These are phyloP conservation scores for Hemithea aestivaria DNA, from an alignment of 2,888 invertebrate species.

Conservation along the genomic window DNA sequence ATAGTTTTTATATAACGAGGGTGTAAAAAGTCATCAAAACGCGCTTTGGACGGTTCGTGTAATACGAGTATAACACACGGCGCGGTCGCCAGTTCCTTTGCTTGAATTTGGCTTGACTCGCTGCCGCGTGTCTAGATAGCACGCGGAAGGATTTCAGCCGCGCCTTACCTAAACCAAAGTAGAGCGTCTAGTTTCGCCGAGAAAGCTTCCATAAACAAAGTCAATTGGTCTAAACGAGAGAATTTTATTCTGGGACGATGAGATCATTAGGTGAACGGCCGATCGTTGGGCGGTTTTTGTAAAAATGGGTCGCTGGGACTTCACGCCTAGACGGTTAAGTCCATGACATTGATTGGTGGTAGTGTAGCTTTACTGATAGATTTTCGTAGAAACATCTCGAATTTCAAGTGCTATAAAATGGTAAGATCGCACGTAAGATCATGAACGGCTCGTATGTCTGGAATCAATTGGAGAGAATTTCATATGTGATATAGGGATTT, in stretches of 20 bases:
- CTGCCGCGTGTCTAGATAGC: too few relatives aligned
- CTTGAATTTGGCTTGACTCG: too few relatives aligned
- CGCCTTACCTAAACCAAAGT: slow-evolving; percentile 47
- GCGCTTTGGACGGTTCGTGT: too few relatives aligned
- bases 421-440: neutral
- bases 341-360: slow-evolving; percentile 61
- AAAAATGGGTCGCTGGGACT: slow-evolving; percentile 63
- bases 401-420: slow-evolving; percentile 17
- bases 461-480: too few relatives aligned
- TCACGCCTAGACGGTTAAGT: slow-evolving; percentile 32
- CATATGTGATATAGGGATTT: too few relatives aligned
- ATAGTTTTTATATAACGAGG: too few relatives aligned
- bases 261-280: slow-evolving; percentile 75
- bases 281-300: slow-evolving; percentile 40
- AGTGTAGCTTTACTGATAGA: slow-evolving; percentile 20
- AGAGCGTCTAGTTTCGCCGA: slow-evolving; percentile 57
- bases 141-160: slow-evolving; percentile 43
- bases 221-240: slow-evolving; percentile 69
- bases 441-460: too few relatives aligned
- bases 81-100: too few relatives aligned
- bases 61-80: too few relatives aligned
- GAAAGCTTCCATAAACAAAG: slow-evolving; percentile 69
- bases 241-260: slow-evolving; percentile 72
- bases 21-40: too few relatives aligned
- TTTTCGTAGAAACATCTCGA: slow-evolving; percentile 5